Conservation (phyloP, 2,888 invertebrate species). For the Leptopilina syphax region DNA sequence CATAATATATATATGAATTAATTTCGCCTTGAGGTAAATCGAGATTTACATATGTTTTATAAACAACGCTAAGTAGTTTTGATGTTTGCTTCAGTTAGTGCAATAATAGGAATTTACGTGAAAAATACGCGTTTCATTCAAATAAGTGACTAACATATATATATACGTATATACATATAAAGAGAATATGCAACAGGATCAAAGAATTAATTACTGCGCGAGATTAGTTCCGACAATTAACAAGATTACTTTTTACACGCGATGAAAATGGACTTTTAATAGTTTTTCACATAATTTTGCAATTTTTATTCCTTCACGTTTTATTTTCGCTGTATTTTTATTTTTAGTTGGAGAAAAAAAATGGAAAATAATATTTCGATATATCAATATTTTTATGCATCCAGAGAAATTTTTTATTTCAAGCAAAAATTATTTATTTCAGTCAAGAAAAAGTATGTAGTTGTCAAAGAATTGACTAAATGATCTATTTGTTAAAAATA, state of each 20-base stretch:
- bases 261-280: conserved; percentile 10
- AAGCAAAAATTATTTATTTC: no score
- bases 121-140: conserved; percentile 4
- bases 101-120: neutral
- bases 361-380: no score
- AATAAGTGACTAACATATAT: neutral
- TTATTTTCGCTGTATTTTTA: no score
- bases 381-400: no score
- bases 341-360: no score
- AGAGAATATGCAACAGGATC: conserved; percentile 17
- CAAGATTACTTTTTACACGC: conserved; percentile 10
- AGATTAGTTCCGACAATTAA: conserved; percentile 16
- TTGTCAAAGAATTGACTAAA: no score
- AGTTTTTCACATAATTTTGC: conserved; percentile 9
- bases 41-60: conserved; percentile 26
- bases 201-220: neutral
- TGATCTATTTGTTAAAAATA: no score
- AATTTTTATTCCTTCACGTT: neutral
- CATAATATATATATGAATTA: conserved; percentile 10
- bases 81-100: conserved; percentile 10
- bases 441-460: no score
- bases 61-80: conserved; percentile 29
- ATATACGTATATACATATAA: neutral
- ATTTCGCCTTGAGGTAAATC: conserved; percentile 33
- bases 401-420: no score